A percentile compares a stretch with the other conserved stretches of the same genome.
phyloP scores from a whole-genome alignment of 64 coral and sea anemone genomes.

The Exaiptasia diaphana region DNA sequence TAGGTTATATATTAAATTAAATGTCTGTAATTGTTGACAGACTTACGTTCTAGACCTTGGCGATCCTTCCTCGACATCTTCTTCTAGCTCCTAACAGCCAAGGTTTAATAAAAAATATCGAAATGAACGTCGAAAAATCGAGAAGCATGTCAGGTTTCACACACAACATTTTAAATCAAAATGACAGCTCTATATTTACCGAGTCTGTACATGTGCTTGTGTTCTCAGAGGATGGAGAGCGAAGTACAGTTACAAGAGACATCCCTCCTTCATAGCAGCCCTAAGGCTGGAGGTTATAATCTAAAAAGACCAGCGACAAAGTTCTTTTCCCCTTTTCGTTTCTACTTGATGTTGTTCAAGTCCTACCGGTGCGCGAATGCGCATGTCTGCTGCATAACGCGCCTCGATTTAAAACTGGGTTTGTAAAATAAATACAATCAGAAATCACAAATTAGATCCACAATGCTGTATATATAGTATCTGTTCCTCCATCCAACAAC shows the following conservation, averaged over 20 bases:
- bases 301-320: no score
- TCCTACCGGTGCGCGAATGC: constrained; percentile 7
- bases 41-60: constrained; percentile 22
- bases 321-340: no score
- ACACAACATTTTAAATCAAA: not conserved
- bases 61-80: constrained; percentile 2
- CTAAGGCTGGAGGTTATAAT: not conserved
- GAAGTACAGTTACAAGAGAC: constrained; percentile 56
- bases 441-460: no score
- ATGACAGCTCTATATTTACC: constrained; percentile 11
- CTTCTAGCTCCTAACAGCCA: constrained; percentile 1
- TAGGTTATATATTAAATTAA: not conserved
- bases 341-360: not conserved
- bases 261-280: constrained; percentile 19
- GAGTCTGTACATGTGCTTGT: constrained; percentile 50
- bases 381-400: not conserved
- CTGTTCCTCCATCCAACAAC: no score
- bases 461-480: no score
- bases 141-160: not conserved
- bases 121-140: not conserved
- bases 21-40: not conserved
- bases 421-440: no score
- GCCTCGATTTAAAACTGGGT: not conserved
- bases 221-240: constrained; percentile 54
- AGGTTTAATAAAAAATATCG: not conserved